A percentile compares a stretch with the other conserved stretches of the same genome.
These are phyloP conservation scores for Physeter macrocephalus DNA, from an alignment of 2,113 vertebrate genomes.

Conservation along the genomic window DNA sequence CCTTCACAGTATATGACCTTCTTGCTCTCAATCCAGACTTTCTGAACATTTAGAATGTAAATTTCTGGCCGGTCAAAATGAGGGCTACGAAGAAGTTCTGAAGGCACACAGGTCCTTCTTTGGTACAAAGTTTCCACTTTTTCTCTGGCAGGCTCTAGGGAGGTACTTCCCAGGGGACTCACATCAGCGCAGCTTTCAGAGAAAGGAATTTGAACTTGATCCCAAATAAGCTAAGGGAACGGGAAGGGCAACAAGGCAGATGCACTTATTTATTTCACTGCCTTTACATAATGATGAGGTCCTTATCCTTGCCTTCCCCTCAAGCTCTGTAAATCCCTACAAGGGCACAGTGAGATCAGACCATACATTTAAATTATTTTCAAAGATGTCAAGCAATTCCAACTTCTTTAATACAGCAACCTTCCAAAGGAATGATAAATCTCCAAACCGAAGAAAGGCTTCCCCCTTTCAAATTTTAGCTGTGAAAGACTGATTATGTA, in stretches of 20 bases:
- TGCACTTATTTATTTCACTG: constrained; percentile 37
- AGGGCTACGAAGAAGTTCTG: neutral
- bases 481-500: constrained; percentile 24
- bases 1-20: neutral
- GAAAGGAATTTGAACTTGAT: constrained; percentile 38
- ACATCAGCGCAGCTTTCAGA: neutral
- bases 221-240: constrained; percentile 11
- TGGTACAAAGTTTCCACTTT: neutral
- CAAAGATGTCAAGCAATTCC: constrained; percentile 52
- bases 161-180: neutral
- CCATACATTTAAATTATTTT: constrained; percentile 64
- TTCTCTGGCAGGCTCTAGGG: neutral
- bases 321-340: constrained; percentile 39
- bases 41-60: neutral
- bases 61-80: neutral
- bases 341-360: constrained; percentile 45
- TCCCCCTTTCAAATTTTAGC: neutral
- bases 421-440: constrained; percentile 12
- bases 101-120: neutral
- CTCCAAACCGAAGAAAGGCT: neutral
- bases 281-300: constrained; percentile 52
- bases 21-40: neutral
- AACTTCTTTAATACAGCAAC: constrained; percentile 43
- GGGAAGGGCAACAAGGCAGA: constrained; percentile 7
- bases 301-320: constrained; percentile 28